Percentiles rank a stretch among this genome's conserved stretches.
Evolutionary conservation across 2,113 vertebrate genomes (phyloP).

Genomic region (Apistogramma diplotaenia): DNA sequence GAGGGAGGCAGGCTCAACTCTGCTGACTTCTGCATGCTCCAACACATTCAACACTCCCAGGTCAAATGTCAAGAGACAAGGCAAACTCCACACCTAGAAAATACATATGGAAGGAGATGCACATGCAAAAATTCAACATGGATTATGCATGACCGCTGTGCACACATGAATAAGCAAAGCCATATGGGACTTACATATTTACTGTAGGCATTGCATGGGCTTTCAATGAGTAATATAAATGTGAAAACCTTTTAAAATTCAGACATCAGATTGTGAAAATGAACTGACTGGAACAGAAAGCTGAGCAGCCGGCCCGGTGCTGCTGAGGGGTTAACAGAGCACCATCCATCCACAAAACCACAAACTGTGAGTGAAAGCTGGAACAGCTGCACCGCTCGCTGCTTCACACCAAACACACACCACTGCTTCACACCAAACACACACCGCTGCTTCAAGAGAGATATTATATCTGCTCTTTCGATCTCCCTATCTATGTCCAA

Average conservation of each 20-base stretch:
- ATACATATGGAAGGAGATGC: conserved; percentile 5
- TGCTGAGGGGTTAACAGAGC: too few species aligned
- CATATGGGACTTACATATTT: neutral
- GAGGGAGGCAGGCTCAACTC: neutral
- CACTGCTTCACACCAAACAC: too few species aligned
- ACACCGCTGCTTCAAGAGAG: too few species aligned
- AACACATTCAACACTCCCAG: conserved; percentile 36
- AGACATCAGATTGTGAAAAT: neutral
- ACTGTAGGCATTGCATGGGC: neutral
- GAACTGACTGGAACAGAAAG: neutral
- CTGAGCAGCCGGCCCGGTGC: too few species aligned
- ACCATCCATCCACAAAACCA: neutral
- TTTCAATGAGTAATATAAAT: neutral
- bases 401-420: neutral
- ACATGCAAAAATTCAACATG: neutral
- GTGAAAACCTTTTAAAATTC: neutral
- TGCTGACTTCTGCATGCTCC: conserved; percentile 39
- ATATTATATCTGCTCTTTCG: too few species aligned
- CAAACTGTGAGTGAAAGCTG: neutral
- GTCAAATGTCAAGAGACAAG: conserved; percentile 37
- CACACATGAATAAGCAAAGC: neutral
- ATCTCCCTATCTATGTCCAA: too few species aligned
- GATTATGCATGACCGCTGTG: neutral
- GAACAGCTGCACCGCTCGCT: neutral
- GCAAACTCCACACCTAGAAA: conserved; percentile 6